Conservation (phyloP, 1,140 invertebrate genomes). For the Aphis craccivora region DNA sequence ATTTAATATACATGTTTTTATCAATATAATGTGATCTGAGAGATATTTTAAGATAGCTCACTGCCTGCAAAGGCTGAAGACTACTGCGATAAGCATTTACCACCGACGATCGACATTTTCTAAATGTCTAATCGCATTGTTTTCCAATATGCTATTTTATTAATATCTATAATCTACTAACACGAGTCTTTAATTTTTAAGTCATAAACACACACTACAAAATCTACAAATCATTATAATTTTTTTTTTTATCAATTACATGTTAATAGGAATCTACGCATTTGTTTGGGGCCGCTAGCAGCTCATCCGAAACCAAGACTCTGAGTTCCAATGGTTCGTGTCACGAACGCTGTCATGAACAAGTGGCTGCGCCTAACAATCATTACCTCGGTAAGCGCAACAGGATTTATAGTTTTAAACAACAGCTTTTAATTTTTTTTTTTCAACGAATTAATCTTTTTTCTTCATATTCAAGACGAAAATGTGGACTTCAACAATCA, state of each 20-base stretch:
- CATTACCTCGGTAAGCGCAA: slow-evolving; percentile 25
- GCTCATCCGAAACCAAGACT: slow-evolving; percentile 60
- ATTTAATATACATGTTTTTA: neutral
- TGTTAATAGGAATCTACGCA: slow-evolving; percentile 55
- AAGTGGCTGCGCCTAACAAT: neutral
- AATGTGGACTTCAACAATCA: slow-evolving; percentile 47
- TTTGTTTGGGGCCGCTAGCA: slow-evolving; percentile 59
- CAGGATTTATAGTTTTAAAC: neutral
- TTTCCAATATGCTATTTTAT: neutral
- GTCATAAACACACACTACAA: slow-evolving; percentile 22
- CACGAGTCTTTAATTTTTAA: slow-evolving; percentile 23
- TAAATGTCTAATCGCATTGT: neutral
- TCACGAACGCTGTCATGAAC: slow-evolving; percentile 44
- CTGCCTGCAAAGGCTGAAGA: neutral
- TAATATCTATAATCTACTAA: neutral
- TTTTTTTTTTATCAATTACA: neutral
- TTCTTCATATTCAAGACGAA: neutral
- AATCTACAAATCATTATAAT: neutral
- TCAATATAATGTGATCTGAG: too few relatives aligned
- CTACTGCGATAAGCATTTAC: neutral
- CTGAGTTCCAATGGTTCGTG: slow-evolving; percentile 59
- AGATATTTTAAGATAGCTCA: neutral
- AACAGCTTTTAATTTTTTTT: neutral
- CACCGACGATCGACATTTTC: neutral
- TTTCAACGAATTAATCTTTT: neutral